Percentiles rank a stretch among this genome's conserved stretches.
Evolutionary conservation across 1,140 invertebrate genomes (phyloP).

Genomic region (Achatina immaculata): DNA sequence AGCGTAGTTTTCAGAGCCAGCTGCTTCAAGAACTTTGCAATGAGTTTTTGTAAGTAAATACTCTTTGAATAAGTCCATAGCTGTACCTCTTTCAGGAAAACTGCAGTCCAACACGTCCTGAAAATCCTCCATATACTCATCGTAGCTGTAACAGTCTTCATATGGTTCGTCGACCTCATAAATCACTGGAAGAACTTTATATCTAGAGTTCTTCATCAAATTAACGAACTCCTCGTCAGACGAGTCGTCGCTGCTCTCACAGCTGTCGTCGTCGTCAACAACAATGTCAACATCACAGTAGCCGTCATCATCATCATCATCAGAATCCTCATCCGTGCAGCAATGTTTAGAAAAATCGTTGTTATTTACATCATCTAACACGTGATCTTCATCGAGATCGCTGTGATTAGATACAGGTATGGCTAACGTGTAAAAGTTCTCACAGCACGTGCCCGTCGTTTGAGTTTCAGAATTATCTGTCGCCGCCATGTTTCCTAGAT

Average conservation of each 20-base stretch:
- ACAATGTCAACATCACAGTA: neutral
- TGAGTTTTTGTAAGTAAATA: conserved; percentile 7
- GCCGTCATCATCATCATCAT: conserved; percentile 10
- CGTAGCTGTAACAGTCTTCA: neutral
- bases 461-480: neutral
- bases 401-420: neutral
- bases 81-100: too few relatives aligned
- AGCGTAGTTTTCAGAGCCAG: too few relatives aligned
- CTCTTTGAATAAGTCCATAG: neutral
- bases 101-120: neutral
- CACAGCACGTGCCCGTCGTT: neutral
- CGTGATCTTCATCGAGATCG: neutral
- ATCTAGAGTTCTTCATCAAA: conserved; percentile 2
- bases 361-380: too few relatives aligned
- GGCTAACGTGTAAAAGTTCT: neutral
- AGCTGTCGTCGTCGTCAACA: neutral
- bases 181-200: conserved; percentile 19
- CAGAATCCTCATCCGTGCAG: neutral
- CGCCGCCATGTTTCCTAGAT: neutral
- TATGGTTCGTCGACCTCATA: neutral
- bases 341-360: neutral
- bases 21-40: neutral
- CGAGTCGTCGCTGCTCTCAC: conserved; percentile 8
- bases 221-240: conserved; percentile 17
- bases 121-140: neutral